phyloP scores from a whole-genome alignment of 2,888 invertebrate genomes.

The Achlya flavicornis region DNA sequence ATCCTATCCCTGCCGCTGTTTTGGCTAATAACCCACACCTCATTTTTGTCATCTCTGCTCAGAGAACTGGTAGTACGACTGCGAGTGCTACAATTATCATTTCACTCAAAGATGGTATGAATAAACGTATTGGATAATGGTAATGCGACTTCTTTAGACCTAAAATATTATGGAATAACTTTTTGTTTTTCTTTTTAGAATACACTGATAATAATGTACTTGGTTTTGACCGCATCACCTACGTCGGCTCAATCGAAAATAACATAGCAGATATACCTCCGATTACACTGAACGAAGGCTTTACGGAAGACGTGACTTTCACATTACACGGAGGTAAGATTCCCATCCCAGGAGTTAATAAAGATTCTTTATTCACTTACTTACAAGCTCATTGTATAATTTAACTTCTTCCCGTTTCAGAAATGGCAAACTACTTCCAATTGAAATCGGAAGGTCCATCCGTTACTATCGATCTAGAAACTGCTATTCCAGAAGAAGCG shows the following conservation, averaged over 20 bases:
- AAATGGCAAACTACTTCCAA: neutral
- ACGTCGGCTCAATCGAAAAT: slow-evolving; percentile 25
- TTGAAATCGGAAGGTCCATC: neutral
- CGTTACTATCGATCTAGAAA: neutral
- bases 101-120: slow-evolving; percentile 18
- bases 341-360: neutral
- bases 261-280: slow-evolving; percentile 23
- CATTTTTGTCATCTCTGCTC: slow-evolving; percentile 20
- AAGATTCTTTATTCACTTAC: neutral
- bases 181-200: slow-evolving; percentile 7
- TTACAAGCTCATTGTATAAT: neutral
- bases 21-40: slow-evolving; percentile 19
- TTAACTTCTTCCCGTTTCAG: neutral
- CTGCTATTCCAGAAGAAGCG: neutral
- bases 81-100: slow-evolving; percentile 29
- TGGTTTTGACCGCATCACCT: slow-evolving; percentile 25
- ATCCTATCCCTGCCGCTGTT: slow-evolving; percentile 23
- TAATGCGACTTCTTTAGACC: too few species aligned
- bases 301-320: slow-evolving; percentile 33
- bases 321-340: slow-evolving; percentile 23
- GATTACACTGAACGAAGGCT: slow-evolving; percentile 40
- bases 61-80: slow-evolving; percentile 20
- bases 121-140: neutral
- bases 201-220: slow-evolving; percentile 17
- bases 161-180: neutral